A percentile compares a stretch with the other conserved stretches of the same genome.
phyloP scores from a whole-genome alignment of 2,113 vertebrate species.

The Labrus mixtus region DNA sequence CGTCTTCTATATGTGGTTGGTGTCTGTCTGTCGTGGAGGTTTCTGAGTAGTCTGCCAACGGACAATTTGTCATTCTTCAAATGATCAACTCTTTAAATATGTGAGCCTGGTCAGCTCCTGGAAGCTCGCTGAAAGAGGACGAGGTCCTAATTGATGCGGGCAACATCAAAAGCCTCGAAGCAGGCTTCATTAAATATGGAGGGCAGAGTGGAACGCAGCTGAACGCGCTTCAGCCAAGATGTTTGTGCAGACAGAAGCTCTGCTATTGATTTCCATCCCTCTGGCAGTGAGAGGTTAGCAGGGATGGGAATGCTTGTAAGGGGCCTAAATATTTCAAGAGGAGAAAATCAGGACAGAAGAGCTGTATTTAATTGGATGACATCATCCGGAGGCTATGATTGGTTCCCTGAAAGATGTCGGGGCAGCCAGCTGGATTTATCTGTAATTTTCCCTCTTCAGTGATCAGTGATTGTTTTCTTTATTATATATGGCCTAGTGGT shows the following conservation, averaged over 20 bases:
- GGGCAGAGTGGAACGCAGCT: constrained; percentile 16
- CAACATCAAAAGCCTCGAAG: constrained; percentile 42
- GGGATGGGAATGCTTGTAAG: not conserved
- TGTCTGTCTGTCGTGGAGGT: not conserved
- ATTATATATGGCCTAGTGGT: too few species aligned
- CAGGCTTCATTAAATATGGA: constrained; percentile 62
- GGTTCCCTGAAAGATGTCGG: not conserved
- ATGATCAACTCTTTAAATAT: not conserved
- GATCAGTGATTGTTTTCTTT: too few species aligned
- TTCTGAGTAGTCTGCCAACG: not conserved
- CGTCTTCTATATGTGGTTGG: too few species aligned
- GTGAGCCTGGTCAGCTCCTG: not conserved
- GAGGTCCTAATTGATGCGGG: constrained; percentile 27
- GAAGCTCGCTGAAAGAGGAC: constrained; percentile 31
- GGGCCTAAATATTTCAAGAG: constrained; percentile 59
- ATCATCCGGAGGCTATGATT: constrained; percentile 28
- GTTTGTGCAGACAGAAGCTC: constrained; percentile 37
- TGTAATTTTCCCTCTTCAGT: constrained; percentile 11
- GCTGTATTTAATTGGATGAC: constrained; percentile 34
- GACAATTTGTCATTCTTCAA: not conserved
- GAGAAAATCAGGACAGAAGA: constrained; percentile 39
- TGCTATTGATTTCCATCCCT: constrained; percentile 48
- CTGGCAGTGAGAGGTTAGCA: not conserved
- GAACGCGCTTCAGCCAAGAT: not conserved
- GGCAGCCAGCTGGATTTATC: not conserved